Conservation (phyloP, 2,888 invertebrate species). For the Callosobruchus maculatus region DNA sequence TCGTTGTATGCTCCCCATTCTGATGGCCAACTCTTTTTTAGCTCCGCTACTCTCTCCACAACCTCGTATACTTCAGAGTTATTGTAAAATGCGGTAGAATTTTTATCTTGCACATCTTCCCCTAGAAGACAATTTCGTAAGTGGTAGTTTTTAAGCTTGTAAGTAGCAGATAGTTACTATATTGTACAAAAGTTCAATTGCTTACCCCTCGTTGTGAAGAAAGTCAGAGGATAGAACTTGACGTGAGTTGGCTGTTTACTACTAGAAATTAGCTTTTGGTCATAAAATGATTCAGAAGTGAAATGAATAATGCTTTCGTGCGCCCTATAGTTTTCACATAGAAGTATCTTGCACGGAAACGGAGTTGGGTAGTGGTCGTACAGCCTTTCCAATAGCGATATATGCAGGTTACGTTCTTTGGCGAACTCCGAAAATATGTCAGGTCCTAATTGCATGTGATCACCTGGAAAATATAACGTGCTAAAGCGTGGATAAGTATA, state of each 20-base stretch:
- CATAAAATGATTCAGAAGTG: slow-evolving; percentile 79
- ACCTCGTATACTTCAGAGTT: slow-evolving; percentile 73
- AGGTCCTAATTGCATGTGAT: slow-evolving; percentile 58
- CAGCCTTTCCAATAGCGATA: slow-evolving; percentile 73
- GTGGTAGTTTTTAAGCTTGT: too few species aligned
- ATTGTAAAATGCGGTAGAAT: slow-evolving; percentile 78
- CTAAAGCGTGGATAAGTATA: too few species aligned
- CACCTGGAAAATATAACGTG: not conserved
- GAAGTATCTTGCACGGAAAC: slow-evolving; percentile 73
- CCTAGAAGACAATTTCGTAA: not conserved
- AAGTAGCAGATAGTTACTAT: too few species aligned
- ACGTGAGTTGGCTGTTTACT: slow-evolving; percentile 69
- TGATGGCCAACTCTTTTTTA: slow-evolving; percentile 71
- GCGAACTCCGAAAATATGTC: slow-evolving; percentile 75
- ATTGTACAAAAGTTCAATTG: too few species aligned
- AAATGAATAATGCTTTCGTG: slow-evolving; percentile 78
- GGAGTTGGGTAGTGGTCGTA: slow-evolving; percentile 69
- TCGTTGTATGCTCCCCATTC: slow-evolving; percentile 73
- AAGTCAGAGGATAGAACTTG: slow-evolving; percentile 69
- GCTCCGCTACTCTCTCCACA: slow-evolving; percentile 68
- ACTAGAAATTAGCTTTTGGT: slow-evolving; percentile 69
- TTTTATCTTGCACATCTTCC: slow-evolving; percentile 73
- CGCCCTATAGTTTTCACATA: slow-evolving; percentile 80
- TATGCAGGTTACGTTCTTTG: slow-evolving; percentile 65
- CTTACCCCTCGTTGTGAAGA: slow-evolving; percentile 71